Conservation (phyloP, 92 coral and sea anemone species). For the Virgularia gustaviana region DNA sequence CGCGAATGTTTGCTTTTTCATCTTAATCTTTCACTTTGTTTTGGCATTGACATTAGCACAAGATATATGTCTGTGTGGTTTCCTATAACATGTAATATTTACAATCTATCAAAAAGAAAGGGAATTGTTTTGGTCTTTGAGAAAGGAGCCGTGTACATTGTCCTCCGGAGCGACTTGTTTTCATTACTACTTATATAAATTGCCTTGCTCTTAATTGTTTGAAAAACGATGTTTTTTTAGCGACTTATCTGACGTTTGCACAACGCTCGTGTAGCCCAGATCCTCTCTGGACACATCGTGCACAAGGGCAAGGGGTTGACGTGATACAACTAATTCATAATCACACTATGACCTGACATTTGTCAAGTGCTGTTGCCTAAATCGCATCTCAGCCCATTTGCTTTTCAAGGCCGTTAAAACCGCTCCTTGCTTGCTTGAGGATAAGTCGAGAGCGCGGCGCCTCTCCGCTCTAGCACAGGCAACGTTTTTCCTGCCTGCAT, state of each 20-base stretch:
- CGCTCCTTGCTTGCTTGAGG: neutral
- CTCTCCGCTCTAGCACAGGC: too few species aligned
- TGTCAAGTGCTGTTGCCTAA: neutral
- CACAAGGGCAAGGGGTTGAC: neutral
- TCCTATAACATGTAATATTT: neutral
- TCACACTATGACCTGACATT: neutral
- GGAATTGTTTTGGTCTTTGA: neutral
- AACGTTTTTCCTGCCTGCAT: too few species aligned
- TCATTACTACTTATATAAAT: neutral
- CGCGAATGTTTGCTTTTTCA: constrained; percentile 27
- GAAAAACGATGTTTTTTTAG: constrained; percentile 1
- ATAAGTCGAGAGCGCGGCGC: too few species aligned
- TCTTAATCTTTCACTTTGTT: neutral
- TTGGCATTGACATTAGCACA: constrained; percentile 18
- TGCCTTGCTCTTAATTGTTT: neutral
- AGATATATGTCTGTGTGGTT: constrained; percentile 16
- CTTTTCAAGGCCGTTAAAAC: neutral
- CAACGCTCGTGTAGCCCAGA: neutral
- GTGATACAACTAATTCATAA: constrained; percentile 4
- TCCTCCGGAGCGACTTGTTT: neutral
- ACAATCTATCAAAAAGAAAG: neutral
- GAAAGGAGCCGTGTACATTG: neutral
- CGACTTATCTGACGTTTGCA: constrained; percentile 15
- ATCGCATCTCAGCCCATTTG: neutral
- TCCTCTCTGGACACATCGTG: neutral